phyloP scores from a whole-genome alignment of 2,888 invertebrate genomes.

The Nowickia ferox region DNA sequence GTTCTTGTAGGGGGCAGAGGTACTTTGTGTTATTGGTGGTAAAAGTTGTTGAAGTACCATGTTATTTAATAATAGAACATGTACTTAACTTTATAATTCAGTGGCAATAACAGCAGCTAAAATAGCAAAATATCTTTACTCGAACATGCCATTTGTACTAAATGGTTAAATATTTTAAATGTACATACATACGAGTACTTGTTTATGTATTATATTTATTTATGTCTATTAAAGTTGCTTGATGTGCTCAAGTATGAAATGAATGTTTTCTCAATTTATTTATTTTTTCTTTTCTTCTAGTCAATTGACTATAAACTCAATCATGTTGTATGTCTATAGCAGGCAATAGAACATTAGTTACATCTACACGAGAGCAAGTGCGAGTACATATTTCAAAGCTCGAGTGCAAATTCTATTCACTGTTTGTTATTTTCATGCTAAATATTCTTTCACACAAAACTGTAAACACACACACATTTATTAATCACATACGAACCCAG shows the following conservation, averaged over 20 bases:
- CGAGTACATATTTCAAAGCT: constrained; percentile 2
- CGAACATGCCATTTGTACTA: constrained; percentile 18
- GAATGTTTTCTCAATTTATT: constrained; percentile 75
- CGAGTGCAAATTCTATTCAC: constrained; percentile 5
- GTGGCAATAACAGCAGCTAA: constrained; percentile 31
- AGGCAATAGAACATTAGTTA: constrained; percentile 65
- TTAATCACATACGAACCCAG: no score
- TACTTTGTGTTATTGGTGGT: neutral
- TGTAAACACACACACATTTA: constrained; percentile 2
- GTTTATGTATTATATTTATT: constrained; percentile 16
- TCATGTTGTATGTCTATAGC: constrained; percentile 74
- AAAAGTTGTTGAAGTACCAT: constrained; percentile 14
- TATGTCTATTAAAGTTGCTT: constrained; percentile 64
- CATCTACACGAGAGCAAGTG: constrained; percentile 38
- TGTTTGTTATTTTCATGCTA: constrained; percentile 3
- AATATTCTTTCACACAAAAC: constrained; percentile 14
- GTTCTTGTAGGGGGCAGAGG: no score
- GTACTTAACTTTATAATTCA: constrained; percentile 64
- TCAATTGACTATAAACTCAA: constrained; percentile 75
- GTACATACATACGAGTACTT: neutral
- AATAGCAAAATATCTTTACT: constrained; percentile 20
- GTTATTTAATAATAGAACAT: constrained; percentile 50
- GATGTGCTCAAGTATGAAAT: constrained; percentile 73
- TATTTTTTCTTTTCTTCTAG: constrained; percentile 71
- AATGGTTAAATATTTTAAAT: constrained; percentile 24